These are phyloP conservation scores for Frieseomelitta varia DNA, from an alignment of 1,140 invertebrate species.

Conservation along the genomic window DNA sequence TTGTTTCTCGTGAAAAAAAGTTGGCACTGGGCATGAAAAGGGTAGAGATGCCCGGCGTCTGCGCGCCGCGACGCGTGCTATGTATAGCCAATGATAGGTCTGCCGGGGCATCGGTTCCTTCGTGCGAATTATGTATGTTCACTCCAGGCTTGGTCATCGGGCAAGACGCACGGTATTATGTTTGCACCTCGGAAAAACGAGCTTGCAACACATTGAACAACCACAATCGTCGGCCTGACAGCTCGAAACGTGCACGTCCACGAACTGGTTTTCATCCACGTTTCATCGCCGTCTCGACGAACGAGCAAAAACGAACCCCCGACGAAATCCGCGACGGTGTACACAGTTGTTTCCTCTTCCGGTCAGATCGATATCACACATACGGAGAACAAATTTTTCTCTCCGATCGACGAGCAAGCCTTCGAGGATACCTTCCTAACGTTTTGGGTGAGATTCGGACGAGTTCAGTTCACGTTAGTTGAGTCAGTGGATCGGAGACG, in stretches of 20 bases:
- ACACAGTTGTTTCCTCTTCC: neutral
- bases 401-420: neutral
- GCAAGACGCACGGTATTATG: conserved; percentile 54
- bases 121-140: conserved; percentile 71
- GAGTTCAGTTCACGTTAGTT: neutral
- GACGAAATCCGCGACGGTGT: neutral
- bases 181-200: neutral
- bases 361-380: too few relatives aligned
- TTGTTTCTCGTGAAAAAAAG: neutral
- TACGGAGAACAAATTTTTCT: neutral
- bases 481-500: neutral
- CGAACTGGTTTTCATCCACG: neutral
- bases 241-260: neutral
- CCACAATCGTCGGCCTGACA: neutral
- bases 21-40: too few relatives aligned
- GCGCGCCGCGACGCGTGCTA: conserved; percentile 64
- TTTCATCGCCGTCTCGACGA: neutral
- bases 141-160: conserved; percentile 66
- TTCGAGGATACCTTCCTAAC: too few relatives aligned
- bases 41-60: conserved; percentile 57
- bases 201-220: neutral
- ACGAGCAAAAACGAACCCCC: neutral
- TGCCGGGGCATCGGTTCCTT: conserved; percentile 64
- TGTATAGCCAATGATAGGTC: conserved; percentile 66
- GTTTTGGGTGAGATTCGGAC: neutral